Base-by-base conservation (phyloP, 1,140 invertebrate genomes). In the Drosophila kurseongensis region DNA sequence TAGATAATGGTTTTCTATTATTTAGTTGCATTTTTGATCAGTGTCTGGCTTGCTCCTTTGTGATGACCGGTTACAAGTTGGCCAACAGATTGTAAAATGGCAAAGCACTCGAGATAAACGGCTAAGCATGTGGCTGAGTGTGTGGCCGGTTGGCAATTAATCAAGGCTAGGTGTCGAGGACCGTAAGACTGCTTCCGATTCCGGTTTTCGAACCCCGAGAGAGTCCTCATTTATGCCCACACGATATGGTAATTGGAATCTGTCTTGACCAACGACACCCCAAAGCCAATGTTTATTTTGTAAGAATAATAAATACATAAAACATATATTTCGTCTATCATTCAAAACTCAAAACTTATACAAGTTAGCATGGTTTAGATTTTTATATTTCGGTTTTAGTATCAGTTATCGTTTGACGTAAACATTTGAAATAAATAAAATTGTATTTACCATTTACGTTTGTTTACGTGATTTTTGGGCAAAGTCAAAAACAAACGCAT, bases 31-130 rank as follows among this genome's bases (percentile, higher is more conserved):
- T 23, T 73, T 52, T 71, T 18, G 1, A 12, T 1, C 42, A 57
- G 75, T 57, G n/a, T 61, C 7, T 54, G 32, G 32, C 8, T 35
- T 40, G n/a, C 63, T 51, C 45, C 59, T 67, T 67, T 36, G 10
- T 65, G 44, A 51, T 66, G 45, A 44, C 65, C 59, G 38, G 47
- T 66, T 51, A 51, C 65, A 52, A 44, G 47, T 66, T 68, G 60
- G 60, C 47, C 66, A 69, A 71, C 51, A 71, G 67, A 36, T 38
- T 78, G 57, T n/a, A 63, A 74, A 74, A 67, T 42, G 62, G 71
- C 69, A 62, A 71, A 62, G 40, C 60, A 75, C 16, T 55, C 58
- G 42, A 66, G 60, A 52, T 63, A 73, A 73, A 66, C 63, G 52
- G 40, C 65, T 54, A 41, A 65, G 32, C 63, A 75, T 75, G 56